These are phyloP conservation scores for Laupala kohalensis DNA, from an alignment of 1,140 invertebrate species.

Conservation along the genomic window DNA sequence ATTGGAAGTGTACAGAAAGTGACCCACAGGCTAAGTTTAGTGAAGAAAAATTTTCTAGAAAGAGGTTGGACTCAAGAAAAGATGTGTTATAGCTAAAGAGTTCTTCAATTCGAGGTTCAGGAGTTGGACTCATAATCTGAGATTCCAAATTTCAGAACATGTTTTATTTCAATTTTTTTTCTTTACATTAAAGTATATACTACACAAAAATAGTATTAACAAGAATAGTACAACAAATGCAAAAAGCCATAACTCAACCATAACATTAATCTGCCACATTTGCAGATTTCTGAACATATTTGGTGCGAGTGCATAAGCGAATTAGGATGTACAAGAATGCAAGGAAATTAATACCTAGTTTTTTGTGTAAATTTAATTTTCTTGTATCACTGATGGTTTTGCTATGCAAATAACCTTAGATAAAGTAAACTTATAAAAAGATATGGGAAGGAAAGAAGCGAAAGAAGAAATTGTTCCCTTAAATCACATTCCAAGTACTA, in stretches of 20 bases:
- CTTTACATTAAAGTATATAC: slow-evolving; percentile 11
- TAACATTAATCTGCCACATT: neutral
- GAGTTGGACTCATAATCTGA: too few species aligned
- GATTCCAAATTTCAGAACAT: too few species aligned
- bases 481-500: neutral
- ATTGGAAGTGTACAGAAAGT: too few species aligned
- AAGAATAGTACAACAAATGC: slow-evolving; percentile 14
- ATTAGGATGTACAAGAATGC: neutral
- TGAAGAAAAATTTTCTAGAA: too few species aligned
- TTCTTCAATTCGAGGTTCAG: too few species aligned
- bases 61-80: too few species aligned
- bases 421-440: too few species aligned
- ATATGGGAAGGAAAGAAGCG: neutral
- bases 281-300: neutral
- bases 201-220: slow-evolving; percentile 11
- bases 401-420: too few species aligned
- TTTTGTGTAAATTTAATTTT: too few species aligned
- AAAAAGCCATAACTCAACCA: slow-evolving; percentile 8
- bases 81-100: too few species aligned
- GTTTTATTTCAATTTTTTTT: slow-evolving; percentile 6
- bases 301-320: neutral
- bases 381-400: too few species aligned
- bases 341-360: neutral
- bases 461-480: neutral
- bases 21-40: too few species aligned